A percentile compares a stretch with the other conserved stretches of the same genome.
Evolutionary conservation across 1,140 invertebrate genomes (phyloP).

Genomic region (Listronotus bonariensis): DNA sequence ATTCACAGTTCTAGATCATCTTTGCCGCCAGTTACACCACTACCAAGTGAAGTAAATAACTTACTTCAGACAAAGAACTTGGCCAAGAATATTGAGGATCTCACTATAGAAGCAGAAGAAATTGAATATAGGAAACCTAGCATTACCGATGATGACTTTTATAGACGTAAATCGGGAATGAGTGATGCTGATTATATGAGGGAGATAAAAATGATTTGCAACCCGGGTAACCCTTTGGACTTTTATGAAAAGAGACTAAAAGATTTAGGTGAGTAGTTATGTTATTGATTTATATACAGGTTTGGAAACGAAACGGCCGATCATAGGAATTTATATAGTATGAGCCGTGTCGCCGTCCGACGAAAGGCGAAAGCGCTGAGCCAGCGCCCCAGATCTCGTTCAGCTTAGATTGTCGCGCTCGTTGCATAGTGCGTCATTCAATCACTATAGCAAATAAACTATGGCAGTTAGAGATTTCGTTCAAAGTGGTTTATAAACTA

Average conservation of each 20-base stretch:
- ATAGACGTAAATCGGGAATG: conserved; percentile 49
- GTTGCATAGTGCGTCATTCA: too few relatives aligned
- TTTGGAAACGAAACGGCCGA: not conserved
- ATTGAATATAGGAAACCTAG: conserved; percentile 35
- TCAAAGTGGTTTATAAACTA: too few relatives aligned
- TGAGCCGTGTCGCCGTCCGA: too few relatives aligned
- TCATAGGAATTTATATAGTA: not conserved
- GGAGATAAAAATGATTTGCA: conserved; percentile 80
- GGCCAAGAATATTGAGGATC: conserved; percentile 46
- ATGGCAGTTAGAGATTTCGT: too few relatives aligned
- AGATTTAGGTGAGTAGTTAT: conserved; percentile 23
- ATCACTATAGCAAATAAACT: too few relatives aligned
- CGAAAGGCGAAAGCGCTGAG: too few relatives aligned
- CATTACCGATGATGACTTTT: conserved; percentile 39
- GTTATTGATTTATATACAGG: not conserved
- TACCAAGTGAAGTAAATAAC: conserved; percentile 39
- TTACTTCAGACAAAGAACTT: conserved; percentile 43
- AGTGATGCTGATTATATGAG: conserved; percentile 85
- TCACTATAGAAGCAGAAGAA: conserved; percentile 46
- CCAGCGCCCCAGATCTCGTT: not conserved
- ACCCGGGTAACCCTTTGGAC: conserved; percentile 73
- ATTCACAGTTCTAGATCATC: conserved; percentile 6
- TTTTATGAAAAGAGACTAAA: conserved; percentile 67
- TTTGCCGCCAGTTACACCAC: conserved; percentile 30
- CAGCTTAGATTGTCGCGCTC: too few relatives aligned